These are phyloP conservation scores for Cryptosula pallasiana DNA, from an alignment of 2,888 invertebrate species.

Conservation along the genomic window DNA sequence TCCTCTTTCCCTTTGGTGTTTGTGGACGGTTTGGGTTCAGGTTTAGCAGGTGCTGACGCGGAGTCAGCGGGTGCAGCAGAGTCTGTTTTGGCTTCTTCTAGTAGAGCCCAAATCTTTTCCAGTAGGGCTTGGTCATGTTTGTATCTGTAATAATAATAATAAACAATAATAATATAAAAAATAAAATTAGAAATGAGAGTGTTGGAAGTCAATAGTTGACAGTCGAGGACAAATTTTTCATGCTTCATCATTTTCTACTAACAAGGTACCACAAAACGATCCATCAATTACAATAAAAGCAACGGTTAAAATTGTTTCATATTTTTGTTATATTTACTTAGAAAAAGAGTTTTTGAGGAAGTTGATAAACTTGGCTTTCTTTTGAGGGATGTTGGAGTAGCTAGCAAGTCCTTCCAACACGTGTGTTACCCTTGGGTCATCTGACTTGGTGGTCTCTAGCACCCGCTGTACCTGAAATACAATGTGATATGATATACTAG, in stretches of 20 bases:
- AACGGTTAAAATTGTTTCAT: too few relatives aligned
- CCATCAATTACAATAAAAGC: too few relatives aligned
- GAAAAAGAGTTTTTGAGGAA: slow-evolving; percentile 27
- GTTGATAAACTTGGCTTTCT: slow-evolving; percentile 31
- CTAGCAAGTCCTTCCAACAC: slow-evolving; percentile 28
- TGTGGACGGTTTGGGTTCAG: too few relatives aligned
- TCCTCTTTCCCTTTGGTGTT: too few relatives aligned
- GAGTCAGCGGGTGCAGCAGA: background rate
- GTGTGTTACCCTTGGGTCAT: slow-evolving; percentile 25
- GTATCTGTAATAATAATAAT: too few relatives aligned
- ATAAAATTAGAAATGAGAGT: too few relatives aligned
- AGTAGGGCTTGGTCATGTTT: background rate
- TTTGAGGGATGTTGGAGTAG: slow-evolving; percentile 31
- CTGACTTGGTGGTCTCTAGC: background rate
- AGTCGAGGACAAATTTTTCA: too few relatives aligned
- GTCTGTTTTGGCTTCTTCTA: background rate
- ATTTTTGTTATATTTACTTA: background rate
- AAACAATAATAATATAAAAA: too few relatives aligned
- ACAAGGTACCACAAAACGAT: too few relatives aligned
- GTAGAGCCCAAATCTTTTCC: background rate
- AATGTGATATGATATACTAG: too few relatives aligned
- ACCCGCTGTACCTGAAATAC: background rate
- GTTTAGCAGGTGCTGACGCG: background rate
- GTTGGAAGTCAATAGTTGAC: too few relatives aligned
- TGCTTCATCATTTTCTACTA: too few relatives aligned